Base-by-base conservation (phyloP, 2,797 vertebrate genomes). In the Momotus momota region DNA sequence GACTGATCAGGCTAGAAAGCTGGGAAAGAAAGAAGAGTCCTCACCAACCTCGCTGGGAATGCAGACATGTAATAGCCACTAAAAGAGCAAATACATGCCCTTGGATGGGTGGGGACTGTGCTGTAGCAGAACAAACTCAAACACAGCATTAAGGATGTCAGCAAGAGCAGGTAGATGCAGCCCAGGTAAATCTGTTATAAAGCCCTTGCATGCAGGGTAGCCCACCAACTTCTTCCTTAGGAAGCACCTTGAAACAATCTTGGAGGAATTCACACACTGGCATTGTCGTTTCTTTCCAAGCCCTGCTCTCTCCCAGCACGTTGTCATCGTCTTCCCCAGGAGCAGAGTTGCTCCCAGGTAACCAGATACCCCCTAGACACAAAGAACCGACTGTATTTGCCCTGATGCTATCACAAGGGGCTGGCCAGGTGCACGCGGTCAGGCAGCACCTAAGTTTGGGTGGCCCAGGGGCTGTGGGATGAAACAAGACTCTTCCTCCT, bases 381-480 rank as follows among this genome's bases (percentile, higher is more conserved):
- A 98, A 98, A 97, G 98, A 93, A 0, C 89, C 95, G 66, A 87
- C 98, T 98, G 84, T 98, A 55, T 67, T 52, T 0, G 0, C 57
- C 14, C 73, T 1, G 94, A 98, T 98, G 94, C 72, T 98, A 98
- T 98, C 96, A 3, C 93, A n/a, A 54, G 67, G 27, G 85, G 86
- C 90, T 67, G 93, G 91, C 95, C 11, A 65, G 81, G 82, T 83
- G 80, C 95, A 57, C 3, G 1, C 45, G 6, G 92, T 86, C 90
- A 94, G 96, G 93, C 96, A 97, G 96, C 67, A 33, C 97, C 96
- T 93, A 92, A 97, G 94, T 96, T 97, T 83, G 78, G 97, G 97
- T 98, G 97, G 98, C 97, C 97, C 81, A 29, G 86, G 45, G 87
- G 35, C 65, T 60, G 21, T 45, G 91, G 27, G 86, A 83, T 97